These are phyloP conservation scores for Eumaeus atala DNA, from an alignment of 1,140 invertebrate genomes.

Conservation along the genomic window DNA sequence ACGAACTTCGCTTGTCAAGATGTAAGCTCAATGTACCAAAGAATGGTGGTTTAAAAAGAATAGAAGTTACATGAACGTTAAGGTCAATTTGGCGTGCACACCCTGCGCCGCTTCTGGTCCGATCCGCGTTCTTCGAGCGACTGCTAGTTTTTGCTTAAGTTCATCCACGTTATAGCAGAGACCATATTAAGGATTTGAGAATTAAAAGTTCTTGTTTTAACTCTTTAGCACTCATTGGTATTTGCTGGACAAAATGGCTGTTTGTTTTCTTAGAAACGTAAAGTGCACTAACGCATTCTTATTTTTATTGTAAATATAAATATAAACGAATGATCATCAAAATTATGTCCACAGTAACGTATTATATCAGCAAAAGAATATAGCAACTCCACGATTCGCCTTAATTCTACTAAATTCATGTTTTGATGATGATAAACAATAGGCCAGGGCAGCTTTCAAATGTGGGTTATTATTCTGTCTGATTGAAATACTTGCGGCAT, in stretches of 20 bases:
- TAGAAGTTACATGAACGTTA: slow-evolving; percentile 35
- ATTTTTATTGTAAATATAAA: too few species aligned
- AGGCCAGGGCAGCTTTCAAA: too few species aligned
- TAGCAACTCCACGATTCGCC: too few species aligned
- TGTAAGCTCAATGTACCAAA: slow-evolving; percentile 46
- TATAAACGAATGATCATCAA: too few species aligned
- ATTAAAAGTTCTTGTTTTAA: slow-evolving; percentile 38
- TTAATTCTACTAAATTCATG: too few species aligned
- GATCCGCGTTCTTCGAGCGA: slow-evolving; percentile 66
- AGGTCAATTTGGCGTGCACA: slow-evolving; percentile 45
- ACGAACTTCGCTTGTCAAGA: slow-evolving; percentile 27
- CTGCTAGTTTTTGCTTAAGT: slow-evolving; percentile 63
- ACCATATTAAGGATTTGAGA: slow-evolving; percentile 60
- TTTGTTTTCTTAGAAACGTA: slow-evolving; percentile 11
- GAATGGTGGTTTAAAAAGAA: slow-evolving; percentile 32
- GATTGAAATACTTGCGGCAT: too few species aligned
- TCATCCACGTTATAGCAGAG: slow-evolving; percentile 51
- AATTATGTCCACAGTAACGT: too few species aligned
- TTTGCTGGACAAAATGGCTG: not conserved
- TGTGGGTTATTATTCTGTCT: too few species aligned
- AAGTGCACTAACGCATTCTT: not conserved
- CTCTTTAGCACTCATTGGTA: slow-evolving; percentile 12
- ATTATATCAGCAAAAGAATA: too few species aligned
- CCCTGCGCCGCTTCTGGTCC: slow-evolving; percentile 32
- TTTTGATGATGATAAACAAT: too few species aligned